Conservation (phyloP, 2,113 vertebrate genomes). For the Coregonus clupeaformis region DNA sequence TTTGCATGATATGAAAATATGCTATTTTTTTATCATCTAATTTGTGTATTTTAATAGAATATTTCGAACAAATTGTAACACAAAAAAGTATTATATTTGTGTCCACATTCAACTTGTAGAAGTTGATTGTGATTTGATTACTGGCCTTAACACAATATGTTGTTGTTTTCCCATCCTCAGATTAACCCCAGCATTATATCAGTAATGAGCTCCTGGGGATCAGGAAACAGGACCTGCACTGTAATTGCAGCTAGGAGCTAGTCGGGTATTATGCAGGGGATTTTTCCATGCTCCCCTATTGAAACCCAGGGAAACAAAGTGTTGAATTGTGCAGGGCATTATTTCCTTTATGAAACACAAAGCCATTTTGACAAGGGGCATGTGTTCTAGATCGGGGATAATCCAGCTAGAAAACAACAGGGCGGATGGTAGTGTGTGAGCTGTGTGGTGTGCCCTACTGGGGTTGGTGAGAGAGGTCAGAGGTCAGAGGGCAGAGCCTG, state of each 20-base stretch:
- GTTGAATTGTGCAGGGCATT: slow-evolving; percentile 21
- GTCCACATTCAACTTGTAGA: too few relatives aligned
- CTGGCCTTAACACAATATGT: not conserved
- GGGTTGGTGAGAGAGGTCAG: not conserved
- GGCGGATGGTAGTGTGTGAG: too few relatives aligned
- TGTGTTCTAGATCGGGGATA: slow-evolving; percentile 18
- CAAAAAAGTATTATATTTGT: too few relatives aligned
- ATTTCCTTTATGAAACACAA: slow-evolving; percentile 28
- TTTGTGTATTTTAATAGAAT: too few relatives aligned
- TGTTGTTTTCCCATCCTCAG: not conserved
- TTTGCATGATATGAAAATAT: too few relatives aligned
- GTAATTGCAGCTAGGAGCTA: too few relatives aligned
- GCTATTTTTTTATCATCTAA: too few relatives aligned
- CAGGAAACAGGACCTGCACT: too few relatives aligned
- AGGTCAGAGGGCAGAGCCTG: not conserved
- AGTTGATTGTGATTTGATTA: not conserved
- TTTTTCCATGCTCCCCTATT: too few relatives aligned
- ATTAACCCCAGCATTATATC: slow-evolving; percentile 9
- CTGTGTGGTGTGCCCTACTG: too few relatives aligned
- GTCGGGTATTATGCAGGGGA: too few relatives aligned
- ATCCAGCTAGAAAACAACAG: slow-evolving; percentile 9
- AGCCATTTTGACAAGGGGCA: slow-evolving; percentile 3
- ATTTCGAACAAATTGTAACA: too few relatives aligned
- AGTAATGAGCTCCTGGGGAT: slow-evolving; percentile 1
- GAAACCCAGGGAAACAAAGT: slow-evolving; percentile 3